Conservation (phyloP, 2,888 invertebrate genomes). For the Petrolisthes manimaculis region DNA sequence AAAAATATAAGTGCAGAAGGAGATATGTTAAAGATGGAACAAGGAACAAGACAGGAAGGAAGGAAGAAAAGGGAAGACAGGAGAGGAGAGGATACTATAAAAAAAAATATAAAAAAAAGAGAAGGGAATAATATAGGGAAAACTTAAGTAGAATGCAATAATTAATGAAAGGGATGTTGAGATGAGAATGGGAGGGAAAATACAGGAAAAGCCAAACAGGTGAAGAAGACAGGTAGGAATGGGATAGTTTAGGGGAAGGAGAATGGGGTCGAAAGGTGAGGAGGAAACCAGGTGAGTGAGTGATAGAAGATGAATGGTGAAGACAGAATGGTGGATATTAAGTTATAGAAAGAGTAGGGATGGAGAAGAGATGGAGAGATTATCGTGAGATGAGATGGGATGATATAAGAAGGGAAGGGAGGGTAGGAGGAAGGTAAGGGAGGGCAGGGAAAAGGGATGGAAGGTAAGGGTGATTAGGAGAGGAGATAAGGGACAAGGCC, state of each 20-base stretch:
- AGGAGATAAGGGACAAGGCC: background rate
- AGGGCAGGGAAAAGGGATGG: background rate
- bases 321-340: background rate
- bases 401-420: background rate
- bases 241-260: no score
- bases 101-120: background rate
- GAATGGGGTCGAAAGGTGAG: background rate
- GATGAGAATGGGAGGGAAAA: background rate
- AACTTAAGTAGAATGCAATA: background rate
- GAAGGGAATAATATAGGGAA: background rate
- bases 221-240: no score
- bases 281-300: background rate
- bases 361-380: background rate
- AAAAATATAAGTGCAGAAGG: background rate
- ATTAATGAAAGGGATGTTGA: background rate
- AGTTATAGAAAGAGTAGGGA: background rate
- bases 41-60: no score
- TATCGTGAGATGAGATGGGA: no score
- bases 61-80: background rate
- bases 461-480: background rate
- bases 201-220: no score
- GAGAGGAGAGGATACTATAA: background rate
- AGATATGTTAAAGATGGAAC: background rate
- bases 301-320: background rate
- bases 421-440: background rate